Conservation (phyloP, 2,797 vertebrate species). For the Cuniculus paca region DNA sequence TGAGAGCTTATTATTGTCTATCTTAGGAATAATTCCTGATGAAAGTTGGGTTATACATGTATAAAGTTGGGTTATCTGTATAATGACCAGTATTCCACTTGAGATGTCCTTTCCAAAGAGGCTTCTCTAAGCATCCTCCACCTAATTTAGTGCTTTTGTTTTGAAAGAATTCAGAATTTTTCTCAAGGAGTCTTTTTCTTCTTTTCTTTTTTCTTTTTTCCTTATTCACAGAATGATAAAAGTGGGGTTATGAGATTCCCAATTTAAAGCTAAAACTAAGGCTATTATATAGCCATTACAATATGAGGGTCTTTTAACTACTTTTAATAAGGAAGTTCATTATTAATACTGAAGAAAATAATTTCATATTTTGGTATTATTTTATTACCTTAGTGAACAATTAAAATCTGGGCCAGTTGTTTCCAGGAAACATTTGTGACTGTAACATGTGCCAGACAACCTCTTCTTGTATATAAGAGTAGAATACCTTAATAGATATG, state of each 20-base stretch:
- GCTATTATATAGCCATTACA: neutral
- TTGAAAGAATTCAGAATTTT: neutral
- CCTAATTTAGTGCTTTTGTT: neutral
- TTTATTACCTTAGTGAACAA: constrained; percentile 68
- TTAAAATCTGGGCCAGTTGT: constrained; percentile 18
- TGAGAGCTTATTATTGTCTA: neutral
- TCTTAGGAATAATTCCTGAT: neutral
- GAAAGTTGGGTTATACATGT: neutral
- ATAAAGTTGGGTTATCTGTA: neutral
- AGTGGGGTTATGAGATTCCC: neutral
- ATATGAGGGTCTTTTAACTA: constrained; percentile 35
- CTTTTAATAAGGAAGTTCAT: constrained; percentile 47
- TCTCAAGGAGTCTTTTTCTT: neutral
- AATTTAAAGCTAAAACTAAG: constrained; percentile 45
- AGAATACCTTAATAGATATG: neutral
- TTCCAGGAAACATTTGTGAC: constrained; percentile 72
- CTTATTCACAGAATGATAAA: neutral
- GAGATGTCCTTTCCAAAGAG: neutral
- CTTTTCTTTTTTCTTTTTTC: neutral
- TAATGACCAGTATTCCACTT: neutral
- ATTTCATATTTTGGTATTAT: constrained; percentile 65
- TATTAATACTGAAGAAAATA: constrained; percentile 64
- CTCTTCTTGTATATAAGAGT: constrained; percentile 23
- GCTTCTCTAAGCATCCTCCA: neutral
- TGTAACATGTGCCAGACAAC: constrained; percentile 60